Conservation (phyloP, 2,113 vertebrate species). For the Anoura caudifer region DNA sequence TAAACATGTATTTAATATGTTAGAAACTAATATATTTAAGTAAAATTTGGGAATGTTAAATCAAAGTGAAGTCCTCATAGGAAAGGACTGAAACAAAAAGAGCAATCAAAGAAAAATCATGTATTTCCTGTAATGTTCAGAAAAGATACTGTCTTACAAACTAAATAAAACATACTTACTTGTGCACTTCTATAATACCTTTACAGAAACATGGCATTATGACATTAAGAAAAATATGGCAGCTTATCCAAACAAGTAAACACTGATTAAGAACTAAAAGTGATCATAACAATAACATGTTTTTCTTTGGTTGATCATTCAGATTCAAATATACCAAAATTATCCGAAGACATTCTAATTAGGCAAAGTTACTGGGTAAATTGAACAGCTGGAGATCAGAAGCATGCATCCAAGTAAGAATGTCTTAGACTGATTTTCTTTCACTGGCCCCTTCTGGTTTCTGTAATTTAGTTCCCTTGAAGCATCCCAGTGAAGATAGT, state of each 20-base stretch:
- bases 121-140: not conserved
- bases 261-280: not conserved
- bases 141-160: not conserved
- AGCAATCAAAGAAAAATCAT: not conserved
- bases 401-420: not conserved
- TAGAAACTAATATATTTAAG: not conserved
- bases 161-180: not conserved
- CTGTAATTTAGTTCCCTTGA: not conserved
- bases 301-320: not conserved
- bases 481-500: not conserved
- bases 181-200: not conserved
- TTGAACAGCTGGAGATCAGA: not conserved
- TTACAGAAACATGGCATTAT: not conserved
- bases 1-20: not conserved
- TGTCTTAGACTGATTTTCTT: not conserved
- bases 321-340: not conserved
- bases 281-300: not conserved
- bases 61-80: not conserved
- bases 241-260: not conserved
- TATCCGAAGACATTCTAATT: not conserved
- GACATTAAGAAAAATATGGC: not conserved
- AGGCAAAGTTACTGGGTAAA: not conserved
- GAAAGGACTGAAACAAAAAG: constrained; percentile 21
- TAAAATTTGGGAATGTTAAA: not conserved
- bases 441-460: not conserved